Percentiles rank a stretch among this genome's conserved stretches.
These are phyloP conservation scores for Atrichornis clamosus DNA, from an alignment of 2,113 vertebrate species.

Conservation along the genomic window DNA sequence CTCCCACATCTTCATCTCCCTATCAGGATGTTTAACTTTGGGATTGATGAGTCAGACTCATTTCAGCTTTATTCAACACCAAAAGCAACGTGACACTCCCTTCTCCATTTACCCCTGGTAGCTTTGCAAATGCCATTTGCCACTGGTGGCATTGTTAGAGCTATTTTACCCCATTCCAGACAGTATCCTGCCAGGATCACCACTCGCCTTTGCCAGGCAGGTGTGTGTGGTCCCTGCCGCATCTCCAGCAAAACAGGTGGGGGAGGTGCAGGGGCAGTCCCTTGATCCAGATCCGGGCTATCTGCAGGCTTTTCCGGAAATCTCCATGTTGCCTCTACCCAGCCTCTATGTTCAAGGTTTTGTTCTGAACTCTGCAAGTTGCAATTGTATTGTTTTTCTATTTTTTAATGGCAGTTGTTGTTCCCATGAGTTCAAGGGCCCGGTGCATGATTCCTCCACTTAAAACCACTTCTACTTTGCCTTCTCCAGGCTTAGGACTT, in stretches of 20 bases:
- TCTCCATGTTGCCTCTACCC: not conserved
- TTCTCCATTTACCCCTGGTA: not conserved
- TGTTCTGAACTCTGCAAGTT: not conserved
- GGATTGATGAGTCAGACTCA: not conserved
- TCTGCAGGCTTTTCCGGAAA: not conserved
- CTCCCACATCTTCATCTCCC: not conserved
- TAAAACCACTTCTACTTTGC: not conserved
- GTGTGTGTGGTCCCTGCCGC: not conserved
- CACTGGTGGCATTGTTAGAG: not conserved
- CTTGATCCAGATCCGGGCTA: not conserved
- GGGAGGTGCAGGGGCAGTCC: not conserved
- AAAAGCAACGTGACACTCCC: not conserved
- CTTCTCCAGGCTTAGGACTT: not conserved
- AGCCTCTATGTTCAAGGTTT: not conserved
- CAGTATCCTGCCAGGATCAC: rapidly evolving
- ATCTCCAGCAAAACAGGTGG: rapidly evolving
- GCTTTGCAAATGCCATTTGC: not conserved
- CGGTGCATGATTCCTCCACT: not conserved
- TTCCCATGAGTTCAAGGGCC: not conserved
- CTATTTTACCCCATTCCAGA: not conserved
- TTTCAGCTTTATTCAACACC: not conserved
- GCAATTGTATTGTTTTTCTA: not conserved
- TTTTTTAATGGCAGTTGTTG: not conserved
- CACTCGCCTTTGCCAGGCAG: not conserved
- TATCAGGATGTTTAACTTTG: not conserved